phyloP scores from a whole-genome alignment of 2,113 vertebrate genomes.

The Pycnonotus jocosus region DNA sequence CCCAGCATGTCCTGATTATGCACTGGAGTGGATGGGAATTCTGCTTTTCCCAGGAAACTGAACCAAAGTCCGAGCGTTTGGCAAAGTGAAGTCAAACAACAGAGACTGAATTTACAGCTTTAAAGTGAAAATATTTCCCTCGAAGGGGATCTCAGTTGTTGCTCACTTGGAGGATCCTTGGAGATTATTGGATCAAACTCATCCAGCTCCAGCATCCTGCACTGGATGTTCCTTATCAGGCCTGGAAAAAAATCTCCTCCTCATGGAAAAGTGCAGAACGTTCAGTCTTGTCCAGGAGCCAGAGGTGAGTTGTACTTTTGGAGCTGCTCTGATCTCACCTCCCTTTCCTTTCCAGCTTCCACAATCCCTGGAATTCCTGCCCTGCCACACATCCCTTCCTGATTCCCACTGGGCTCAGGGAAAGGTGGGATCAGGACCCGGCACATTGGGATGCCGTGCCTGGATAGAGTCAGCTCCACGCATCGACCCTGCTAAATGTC shows the following conservation, averaged over 20 bases:
- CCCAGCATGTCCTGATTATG: rapidly evolving
- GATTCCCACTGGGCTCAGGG: background rate
- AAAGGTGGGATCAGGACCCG: background rate
- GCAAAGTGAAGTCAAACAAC: background rate
- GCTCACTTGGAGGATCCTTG: background rate
- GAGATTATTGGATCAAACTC: background rate
- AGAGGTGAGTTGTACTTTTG: background rate
- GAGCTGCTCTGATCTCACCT: background rate
- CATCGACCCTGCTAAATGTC: constrained; percentile 14
- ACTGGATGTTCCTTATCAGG: background rate
- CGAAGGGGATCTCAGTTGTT: background rate
- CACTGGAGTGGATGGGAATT: background rate
- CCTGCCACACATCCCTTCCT: background rate
- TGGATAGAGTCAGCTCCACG: background rate
- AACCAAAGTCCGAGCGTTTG: background rate
- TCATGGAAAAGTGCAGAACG: rapidly evolving
- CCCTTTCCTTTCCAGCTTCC: background rate
- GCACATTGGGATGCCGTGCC: background rate
- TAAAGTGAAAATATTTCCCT: background rate
- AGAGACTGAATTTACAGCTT: background rate
- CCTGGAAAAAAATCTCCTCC: background rate
- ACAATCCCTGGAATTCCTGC: background rate
- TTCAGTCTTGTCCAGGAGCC: background rate
- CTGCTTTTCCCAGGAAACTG: background rate
- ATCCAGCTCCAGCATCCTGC: background rate